Conservation (phyloP, 2,113 vertebrate species). For the Turdus rufiventris region DNA sequence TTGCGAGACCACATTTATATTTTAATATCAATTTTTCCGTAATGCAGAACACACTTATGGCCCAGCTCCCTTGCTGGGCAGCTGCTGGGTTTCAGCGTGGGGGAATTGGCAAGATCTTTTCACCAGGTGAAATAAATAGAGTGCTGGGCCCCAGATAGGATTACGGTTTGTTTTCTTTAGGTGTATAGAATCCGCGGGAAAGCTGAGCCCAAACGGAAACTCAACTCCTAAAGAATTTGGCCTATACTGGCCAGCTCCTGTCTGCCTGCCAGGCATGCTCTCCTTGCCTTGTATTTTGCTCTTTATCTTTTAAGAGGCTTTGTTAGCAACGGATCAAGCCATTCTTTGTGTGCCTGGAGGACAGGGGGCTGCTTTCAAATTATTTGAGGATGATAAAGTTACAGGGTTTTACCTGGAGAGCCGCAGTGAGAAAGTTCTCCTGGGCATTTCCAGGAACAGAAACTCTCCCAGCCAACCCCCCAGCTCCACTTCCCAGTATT, state of each 20-base stretch:
- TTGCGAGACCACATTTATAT: neutral
- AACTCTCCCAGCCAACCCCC: neutral
- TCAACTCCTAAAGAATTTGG: constrained; percentile 73
- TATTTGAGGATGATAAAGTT: constrained; percentile 53
- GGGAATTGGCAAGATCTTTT: constrained; percentile 65
- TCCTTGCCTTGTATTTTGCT: constrained; percentile 42
- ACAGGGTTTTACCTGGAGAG: constrained; percentile 43
- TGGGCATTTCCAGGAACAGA: neutral
- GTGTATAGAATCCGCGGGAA: constrained; percentile 66
- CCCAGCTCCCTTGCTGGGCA: constrained; percentile 46
- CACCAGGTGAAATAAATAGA: constrained; percentile 70
- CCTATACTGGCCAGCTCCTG: constrained; percentile 66
- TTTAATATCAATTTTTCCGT: constrained; percentile 40
- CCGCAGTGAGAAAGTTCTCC: neutral
- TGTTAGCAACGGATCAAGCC: constrained; percentile 60
- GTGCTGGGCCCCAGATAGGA: constrained; percentile 68
- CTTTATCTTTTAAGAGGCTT: constrained; percentile 70
- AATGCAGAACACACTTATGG: constrained; percentile 61
- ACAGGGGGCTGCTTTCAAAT: constrained; percentile 24
- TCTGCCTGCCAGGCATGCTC: constrained; percentile 71
- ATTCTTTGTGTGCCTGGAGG: constrained; percentile 56
- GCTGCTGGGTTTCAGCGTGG: constrained; percentile 58
- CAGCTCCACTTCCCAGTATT: neutral
- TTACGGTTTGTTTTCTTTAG: constrained; percentile 75
- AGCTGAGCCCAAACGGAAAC: constrained; percentile 73